Conservation (phyloP, 2,888 invertebrate genomes). For the Polia nebulosa region DNA sequence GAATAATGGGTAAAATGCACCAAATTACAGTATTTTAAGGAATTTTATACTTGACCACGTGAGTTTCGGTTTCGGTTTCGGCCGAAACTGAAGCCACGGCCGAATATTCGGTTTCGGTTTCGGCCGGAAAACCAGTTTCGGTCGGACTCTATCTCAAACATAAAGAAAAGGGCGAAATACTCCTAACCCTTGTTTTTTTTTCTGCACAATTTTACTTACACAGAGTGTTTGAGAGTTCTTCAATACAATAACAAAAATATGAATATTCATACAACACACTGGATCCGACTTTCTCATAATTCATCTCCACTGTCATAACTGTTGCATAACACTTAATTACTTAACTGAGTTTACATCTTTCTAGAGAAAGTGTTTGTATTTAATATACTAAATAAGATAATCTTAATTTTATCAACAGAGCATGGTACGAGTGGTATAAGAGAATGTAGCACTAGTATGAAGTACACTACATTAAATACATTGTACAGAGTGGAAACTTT, state of each 20-base stretch:
- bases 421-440: not conserved
- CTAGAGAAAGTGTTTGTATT: slow-evolving; percentile 51
- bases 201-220: not conserved
- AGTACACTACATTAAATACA: too few species aligned
- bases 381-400: slow-evolving; percentile 4
- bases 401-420: not conserved
- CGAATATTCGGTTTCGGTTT: too few species aligned
- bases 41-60: too few species aligned
- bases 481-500: too few species aligned
- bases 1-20: too few species aligned
- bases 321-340: slow-evolving; percentile 48
- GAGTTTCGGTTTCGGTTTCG: too few species aligned
- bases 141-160: not conserved
- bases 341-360: slow-evolving; percentile 22
- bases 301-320: not conserved
- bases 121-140: too few species aligned
- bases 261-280: slow-evolving; percentile 4
- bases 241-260: slow-evolving; percentile 2
- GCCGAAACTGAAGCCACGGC: too few species aligned
- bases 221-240: too few species aligned
- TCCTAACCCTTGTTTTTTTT: not conserved
- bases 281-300: slow-evolving; percentile 1
- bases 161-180: not conserved
- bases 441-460: too few species aligned
- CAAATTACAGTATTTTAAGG: too few species aligned